Evolutionary conservation across 2,888 invertebrate genomes (phyloP), one percentile per base, ranked within the genome.

Genomic region (Folsomia candida): DNA sequence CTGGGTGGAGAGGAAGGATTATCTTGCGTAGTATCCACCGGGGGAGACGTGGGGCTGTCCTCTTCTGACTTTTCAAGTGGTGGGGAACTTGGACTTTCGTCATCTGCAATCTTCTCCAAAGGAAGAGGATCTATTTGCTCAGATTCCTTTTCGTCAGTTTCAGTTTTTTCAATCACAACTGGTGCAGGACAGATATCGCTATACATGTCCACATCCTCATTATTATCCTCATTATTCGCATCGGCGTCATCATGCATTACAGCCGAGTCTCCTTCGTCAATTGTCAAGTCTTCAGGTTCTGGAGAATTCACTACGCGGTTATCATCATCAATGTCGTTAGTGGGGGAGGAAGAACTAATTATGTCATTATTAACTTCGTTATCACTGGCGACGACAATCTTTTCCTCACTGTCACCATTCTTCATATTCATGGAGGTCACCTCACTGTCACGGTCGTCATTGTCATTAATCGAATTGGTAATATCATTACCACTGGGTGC

Each of bases 221-320:
- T 25, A 64, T 59, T 59, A 47, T 61, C 60, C 26, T 70, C 70
- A 67, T 67, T 63, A 58, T 64, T 59, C 25, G 64, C 51, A 64
- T 68, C 63, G 20, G 54, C n/a, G n/a, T n/a, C n/a, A n/a, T 59
- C 24, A 6, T 14, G 26, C 18, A 24, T 27, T 26, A 59, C 47
- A 47, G 11, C 14, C 9, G 47, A 11, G 20, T 20, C 20, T 26
- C 37, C 37, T 54, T 73, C 70, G 70, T 73, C 73, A 67, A 73
- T 73, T 22, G 73, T 73, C 22, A 73, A 51, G 57, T 70, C 70
- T 65, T 73, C 73, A 1, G 59, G 54, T 29, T 72, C 72, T 59
- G 24, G 59, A 27, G 59, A 59, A 18, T 59, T 25, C 18, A 59
- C 27, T 29, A 29, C 29, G 37, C 37, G 22, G 25, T 29, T 26